phyloP scores from a whole-genome alignment of 1,140 invertebrate genomes.

The Orius insidiosus region DNA sequence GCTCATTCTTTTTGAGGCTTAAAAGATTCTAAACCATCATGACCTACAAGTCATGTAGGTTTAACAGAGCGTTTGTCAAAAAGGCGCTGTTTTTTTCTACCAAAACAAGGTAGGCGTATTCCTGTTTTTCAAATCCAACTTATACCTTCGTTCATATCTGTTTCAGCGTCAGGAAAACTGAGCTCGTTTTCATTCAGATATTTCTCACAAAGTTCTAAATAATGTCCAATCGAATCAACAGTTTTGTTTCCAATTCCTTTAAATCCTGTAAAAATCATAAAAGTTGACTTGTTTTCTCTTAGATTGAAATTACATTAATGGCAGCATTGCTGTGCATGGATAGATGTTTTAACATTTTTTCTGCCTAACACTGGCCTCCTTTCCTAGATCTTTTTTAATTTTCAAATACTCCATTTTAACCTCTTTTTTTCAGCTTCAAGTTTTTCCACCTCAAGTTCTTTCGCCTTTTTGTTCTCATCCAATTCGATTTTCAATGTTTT shows the following conservation, averaged over 20 bases:
- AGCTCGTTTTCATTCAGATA: constrained; percentile 23
- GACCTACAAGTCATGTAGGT: no score
- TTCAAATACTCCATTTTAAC: constrained; percentile 5
- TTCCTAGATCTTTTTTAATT: neutral
- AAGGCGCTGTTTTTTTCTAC: no score
- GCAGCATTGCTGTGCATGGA: constrained; percentile 22
- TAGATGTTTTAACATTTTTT: constrained; percentile 23
- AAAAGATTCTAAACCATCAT: no score
- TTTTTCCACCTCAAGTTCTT: constrained; percentile 18
- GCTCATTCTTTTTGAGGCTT: no score
- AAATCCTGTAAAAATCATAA: constrained; percentile 22
- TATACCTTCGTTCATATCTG: constrained; percentile 17
- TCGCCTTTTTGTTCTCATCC: constrained; percentile 14
- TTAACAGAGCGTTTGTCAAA: no score
- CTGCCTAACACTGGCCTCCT: constrained; percentile 21
- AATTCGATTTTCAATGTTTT: constrained; percentile 21
- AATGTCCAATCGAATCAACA: constrained; percentile 18
- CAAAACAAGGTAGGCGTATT: no score
- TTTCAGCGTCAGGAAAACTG: no score
- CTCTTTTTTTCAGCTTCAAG: constrained; percentile 21
- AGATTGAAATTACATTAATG: constrained; percentile 24
- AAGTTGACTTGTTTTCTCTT: no score
- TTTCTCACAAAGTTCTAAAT: constrained; percentile 23
- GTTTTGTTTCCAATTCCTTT: constrained; percentile 23
- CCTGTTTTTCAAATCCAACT: no score